Base-by-base conservation (phyloP, 2,113 vertebrate species). In the Scortum barcoo region DNA sequence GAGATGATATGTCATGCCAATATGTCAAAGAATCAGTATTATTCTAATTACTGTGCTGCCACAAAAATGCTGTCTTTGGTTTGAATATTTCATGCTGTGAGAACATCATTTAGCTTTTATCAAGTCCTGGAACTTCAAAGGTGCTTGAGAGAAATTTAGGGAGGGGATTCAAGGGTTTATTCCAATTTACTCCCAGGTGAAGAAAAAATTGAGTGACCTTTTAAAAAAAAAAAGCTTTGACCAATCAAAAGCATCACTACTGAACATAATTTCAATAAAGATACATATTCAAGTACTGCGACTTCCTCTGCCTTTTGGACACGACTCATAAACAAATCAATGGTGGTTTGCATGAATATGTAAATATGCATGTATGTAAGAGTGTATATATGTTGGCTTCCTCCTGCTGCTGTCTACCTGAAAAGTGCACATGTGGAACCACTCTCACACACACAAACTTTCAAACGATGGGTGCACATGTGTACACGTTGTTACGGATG, bases 341-440 rank as follows among this genome's bases (percentile, higher is more conserved):
- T 30, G 30, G 28, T 13, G 24, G 2, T 40, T 16, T 57, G 8
- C 17, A 53, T 12, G 14, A 61, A 58, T 50, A 46, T 54, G 70
- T 7, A 16, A 44, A n/a, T 54, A 74, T 7, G 20, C 42, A n/a
- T 76, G 61, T 62, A 57, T 56, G 17, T 46, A 48, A 53, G 63
- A 75, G 20, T 72, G 63, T 75, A 93, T 89, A 86, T 69, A 92
- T 91, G 86, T 72, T 58, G 72, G 70, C 84, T 78, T 82, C 80
- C 62, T 82, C 72, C 79, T 76, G 48, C 76, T 76, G 71, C 85
- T 87, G 78, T 68, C 72, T 22, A 28, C 61, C 30, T 38, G 56
- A 36, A 33, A 36, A 12, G 5, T 14, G 10, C 53, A 6, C 8
- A n/a, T 38, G 48, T 30, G 42, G n/a, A 65, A 57, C 44, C 67